A percentile compares a stretch with the other conserved stretches of the same genome.
These are phyloP conservation scores for Datnioides undecimradiatus DNA, from an alignment of 2,113 vertebrate species.

Conservation along the genomic window DNA sequence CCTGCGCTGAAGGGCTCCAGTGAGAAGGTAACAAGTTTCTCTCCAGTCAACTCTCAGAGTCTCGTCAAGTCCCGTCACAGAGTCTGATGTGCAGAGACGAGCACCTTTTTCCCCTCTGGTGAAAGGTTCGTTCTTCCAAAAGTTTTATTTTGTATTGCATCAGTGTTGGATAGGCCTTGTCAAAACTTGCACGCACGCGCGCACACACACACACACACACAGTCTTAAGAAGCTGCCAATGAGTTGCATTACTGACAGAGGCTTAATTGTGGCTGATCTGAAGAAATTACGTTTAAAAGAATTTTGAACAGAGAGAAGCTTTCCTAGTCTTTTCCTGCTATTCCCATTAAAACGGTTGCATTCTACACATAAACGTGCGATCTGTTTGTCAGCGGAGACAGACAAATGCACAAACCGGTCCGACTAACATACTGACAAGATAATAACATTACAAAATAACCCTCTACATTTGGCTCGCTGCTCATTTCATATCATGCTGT, in stretches of 20 bases:
- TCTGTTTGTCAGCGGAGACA: constrained; percentile 1
- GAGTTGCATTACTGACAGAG: constrained; percentile 28
- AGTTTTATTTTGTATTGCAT: constrained; percentile 58
- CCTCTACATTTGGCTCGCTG: constrained; percentile 11
- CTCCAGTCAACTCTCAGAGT: constrained; percentile 38
- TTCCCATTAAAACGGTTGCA: neutral
- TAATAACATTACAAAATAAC: constrained; percentile 13
- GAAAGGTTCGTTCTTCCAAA: constrained; percentile 17
- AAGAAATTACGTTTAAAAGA: constrained; percentile 25
- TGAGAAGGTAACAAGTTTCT: neutral
- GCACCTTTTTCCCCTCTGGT: constrained; percentile 12
- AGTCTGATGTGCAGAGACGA: constrained; percentile 41
- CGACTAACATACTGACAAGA: neutral
- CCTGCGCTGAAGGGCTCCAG: constrained; percentile 10
- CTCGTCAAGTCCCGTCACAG: constrained; percentile 39
- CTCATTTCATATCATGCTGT: constrained; percentile 26
- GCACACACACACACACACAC: constrained; percentile 4
- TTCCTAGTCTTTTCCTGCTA: neutral
- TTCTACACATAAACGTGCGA: constrained; percentile 3
- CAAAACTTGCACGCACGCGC: constrained; percentile 5
- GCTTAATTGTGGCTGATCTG: constrained; percentile 36
- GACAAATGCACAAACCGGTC: constrained; percentile 8
- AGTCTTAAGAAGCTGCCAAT: constrained; percentile 48
- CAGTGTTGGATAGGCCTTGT: constrained; percentile 11
- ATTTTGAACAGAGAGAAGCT: constrained; percentile 13